Evolutionary conservation across 2,888 invertebrate genomes (phyloP).

Genomic region (Cryptocephalus moraei): DNA sequence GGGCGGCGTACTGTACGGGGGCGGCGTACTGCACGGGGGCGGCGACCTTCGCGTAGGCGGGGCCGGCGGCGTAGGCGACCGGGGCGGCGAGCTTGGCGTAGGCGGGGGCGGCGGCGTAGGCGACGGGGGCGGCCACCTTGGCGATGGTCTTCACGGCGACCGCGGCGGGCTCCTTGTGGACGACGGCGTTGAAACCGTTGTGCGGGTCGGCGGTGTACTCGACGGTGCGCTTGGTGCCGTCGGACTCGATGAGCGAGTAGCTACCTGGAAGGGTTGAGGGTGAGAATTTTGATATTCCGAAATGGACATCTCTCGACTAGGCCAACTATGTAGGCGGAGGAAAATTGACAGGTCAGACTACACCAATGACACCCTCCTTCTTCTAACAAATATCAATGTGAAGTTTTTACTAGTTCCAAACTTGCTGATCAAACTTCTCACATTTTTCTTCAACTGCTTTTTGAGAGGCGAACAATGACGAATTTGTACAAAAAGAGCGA

Average conservation of each 20-base stretch:
- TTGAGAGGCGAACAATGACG: too few relatives aligned
- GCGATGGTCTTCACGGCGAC: slow-evolving; percentile 28
- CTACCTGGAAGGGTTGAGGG: slow-evolving; percentile 31
- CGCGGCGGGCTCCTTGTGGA: slow-evolving; percentile 37
- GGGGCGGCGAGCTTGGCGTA: background rate
- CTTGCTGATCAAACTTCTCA: too few relatives aligned
- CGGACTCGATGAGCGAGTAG: slow-evolving; percentile 43
- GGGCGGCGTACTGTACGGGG: background rate
- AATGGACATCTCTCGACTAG: too few relatives aligned
- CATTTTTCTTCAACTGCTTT: too few relatives aligned
- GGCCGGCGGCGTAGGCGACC: background rate
- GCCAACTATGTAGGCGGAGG: too few relatives aligned
- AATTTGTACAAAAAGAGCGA: too few relatives aligned
- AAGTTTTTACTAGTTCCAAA: too few relatives aligned
- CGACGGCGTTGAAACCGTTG: slow-evolving; percentile 44
- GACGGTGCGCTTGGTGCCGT: slow-evolving; percentile 42
- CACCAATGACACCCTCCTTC: too few relatives aligned
- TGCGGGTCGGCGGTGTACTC: slow-evolving; percentile 43
- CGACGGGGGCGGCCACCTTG: slow-evolving; percentile 10
- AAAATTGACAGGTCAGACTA: too few relatives aligned
- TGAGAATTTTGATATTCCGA: too few relatives aligned
- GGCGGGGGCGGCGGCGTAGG: slow-evolving; percentile 11
- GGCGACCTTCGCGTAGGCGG: slow-evolving; percentile 1
- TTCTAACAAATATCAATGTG: too few relatives aligned
- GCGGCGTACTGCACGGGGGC: slow-evolving; percentile 4